These are phyloP conservation scores for Acropternis orthonyx DNA, from an alignment of 2,797 vertebrate species.

Conservation along the genomic window DNA sequence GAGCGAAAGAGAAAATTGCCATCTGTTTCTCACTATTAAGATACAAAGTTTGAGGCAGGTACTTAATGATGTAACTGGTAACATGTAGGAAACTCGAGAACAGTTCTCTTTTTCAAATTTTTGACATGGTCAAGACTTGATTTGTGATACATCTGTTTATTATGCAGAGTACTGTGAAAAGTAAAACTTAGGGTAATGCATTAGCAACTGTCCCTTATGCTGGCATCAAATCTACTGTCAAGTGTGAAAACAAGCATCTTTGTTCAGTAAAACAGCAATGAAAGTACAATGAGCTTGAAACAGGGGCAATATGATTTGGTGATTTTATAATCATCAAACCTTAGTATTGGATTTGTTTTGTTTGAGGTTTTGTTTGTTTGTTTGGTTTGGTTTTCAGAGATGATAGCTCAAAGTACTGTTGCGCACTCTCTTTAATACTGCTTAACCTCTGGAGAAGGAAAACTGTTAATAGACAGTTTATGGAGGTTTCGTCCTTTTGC, in stretches of 20 bases:
- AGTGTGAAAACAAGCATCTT: background rate
- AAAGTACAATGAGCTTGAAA: background rate
- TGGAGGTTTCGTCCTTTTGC: constrained; percentile 8
- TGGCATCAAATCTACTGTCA: background rate
- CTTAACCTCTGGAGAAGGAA: background rate
- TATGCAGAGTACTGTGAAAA: background rate
- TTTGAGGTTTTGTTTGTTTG: background rate
- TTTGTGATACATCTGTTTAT: background rate
- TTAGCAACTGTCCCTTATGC: background rate
- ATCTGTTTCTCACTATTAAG: background rate
- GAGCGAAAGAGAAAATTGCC: background rate
- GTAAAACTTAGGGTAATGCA: background rate
- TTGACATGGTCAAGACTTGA: background rate
- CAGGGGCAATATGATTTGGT: background rate
- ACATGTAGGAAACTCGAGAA: background rate
- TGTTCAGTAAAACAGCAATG: background rate
- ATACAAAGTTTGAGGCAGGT: background rate
- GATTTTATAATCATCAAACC: background rate
- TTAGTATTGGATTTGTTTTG: background rate
- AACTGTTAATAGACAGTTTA: background rate
- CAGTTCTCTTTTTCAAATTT: background rate
- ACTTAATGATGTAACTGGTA: background rate
- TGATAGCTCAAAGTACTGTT: background rate
- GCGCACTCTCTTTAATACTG: background rate
- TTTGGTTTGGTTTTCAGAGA: background rate